Evolutionary conservation across 2,888 invertebrate genomes (phyloP), one percentile per base, ranked within the genome.

Genomic region (Periphyllus acericola): DNA sequence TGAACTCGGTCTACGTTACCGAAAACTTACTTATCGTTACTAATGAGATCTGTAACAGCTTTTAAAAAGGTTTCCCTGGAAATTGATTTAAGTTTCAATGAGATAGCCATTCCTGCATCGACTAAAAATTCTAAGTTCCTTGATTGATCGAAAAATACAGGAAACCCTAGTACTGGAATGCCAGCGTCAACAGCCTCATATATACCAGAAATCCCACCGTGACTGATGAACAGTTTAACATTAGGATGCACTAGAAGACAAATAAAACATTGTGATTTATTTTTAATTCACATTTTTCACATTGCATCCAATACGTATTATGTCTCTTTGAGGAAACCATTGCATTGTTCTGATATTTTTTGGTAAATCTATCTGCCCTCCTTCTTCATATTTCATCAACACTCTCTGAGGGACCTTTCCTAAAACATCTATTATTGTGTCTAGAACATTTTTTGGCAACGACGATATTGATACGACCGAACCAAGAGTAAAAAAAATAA

Each of bases 151-250:
- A 19, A 71, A 9, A 32, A 71, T 14, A 82, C 14, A 1, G 82
- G 80, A 36, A 80, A 40, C 19, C 80, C 68, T 19, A 80, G 80
- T 19, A 80, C 40, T 3, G 80, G 80, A 17, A 71, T 46, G 25
- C 81, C 81, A 36, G 82, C 71, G 21, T 82, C 82, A 9, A 82
- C 25, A 6, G 82, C 17, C 32, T 82, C 82, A 14, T 82, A 82
- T 32, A 82, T 0, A 14, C 71, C 71, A 52, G 71, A 82, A 36
- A 82, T 71, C 9, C 81, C 81, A 32, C 81, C 81, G 11, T 81
- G 68, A 6, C 68, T 81, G 21, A 81, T 68, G 21, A 82, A 82
- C 14, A 82, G 21, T 71, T 71, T 82, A 5, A 82, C 82, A 4
- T 82, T 82, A 6, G 82, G 82, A 5, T 82, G 71, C 46, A 71